Evolutionary conservation across 2,888 invertebrate genomes (phyloP).

Genomic region (Helleia helle): DNA sequence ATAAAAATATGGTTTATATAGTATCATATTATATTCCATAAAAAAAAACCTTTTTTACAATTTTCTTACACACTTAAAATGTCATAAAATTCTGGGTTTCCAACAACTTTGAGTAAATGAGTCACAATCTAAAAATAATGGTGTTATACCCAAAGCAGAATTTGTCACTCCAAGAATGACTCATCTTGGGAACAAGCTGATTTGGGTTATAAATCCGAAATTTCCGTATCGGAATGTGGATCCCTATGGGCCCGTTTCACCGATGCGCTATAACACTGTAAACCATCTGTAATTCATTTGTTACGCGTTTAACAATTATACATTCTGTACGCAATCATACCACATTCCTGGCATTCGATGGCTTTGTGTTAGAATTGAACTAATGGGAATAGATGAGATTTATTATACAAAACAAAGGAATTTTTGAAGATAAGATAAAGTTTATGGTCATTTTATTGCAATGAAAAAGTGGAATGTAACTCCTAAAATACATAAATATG

Average conservation of each 20-base stretch:
- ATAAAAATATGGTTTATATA: too few relatives aligned
- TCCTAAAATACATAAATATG: too few relatives aligned
- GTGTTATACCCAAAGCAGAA: too few relatives aligned
- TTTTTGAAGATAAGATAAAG: too few relatives aligned
- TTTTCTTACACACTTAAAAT: too few relatives aligned
- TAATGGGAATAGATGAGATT: neutral
- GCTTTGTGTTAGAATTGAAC: neutral
- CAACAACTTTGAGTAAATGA: too few relatives aligned
- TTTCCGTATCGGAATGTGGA: conserved; percentile 9
- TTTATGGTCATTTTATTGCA: too few relatives aligned
- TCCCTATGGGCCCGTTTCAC: conserved; percentile 1
- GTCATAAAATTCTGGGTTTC: too few relatives aligned
- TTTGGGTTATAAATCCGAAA: conserved; percentile 2
- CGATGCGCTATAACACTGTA: neutral
- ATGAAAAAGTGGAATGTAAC: too few relatives aligned
- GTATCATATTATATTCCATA: too few relatives aligned
- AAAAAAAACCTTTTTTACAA: too few relatives aligned
- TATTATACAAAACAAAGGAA: conserved; percentile 1
- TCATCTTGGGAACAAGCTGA: conserved; percentile 1
- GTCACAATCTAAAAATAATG: too few relatives aligned
- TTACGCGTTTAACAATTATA: conserved; percentile 27
- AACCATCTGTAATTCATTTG: conserved; percentile 22
- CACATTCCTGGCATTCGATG: conserved; percentile 6
- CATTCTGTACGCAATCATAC: conserved; percentile 25
- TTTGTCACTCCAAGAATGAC: neutral